Conservation (phyloP, 2,888 invertebrate species). For the Limenitis camilla region DNA sequence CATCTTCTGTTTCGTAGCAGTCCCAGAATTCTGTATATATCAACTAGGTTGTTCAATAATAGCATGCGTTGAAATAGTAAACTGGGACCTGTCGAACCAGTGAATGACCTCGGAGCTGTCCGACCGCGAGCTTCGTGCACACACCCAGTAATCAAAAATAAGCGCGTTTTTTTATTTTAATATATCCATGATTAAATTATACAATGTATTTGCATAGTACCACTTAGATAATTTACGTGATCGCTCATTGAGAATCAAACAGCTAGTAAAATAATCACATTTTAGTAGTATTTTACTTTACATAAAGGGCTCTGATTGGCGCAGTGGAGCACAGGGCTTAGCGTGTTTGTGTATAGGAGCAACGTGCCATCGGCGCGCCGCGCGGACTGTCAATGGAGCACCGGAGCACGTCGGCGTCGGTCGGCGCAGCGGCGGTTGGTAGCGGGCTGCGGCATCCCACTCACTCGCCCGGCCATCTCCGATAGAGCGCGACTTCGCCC, state of each 20-base stretch:
- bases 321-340: conserved; percentile 34
- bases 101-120: conserved; percentile 65
- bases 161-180: conserved; percentile 34
- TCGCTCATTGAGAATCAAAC: conserved; percentile 8
- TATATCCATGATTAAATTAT: conserved; percentile 7
- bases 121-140: conserved; percentile 41
- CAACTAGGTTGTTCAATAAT: conserved; percentile 33
- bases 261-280: conserved; percentile 39
- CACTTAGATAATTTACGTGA: conserved; percentile 18
- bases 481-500: conserved; percentile 57
- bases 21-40: conserved; percentile 22
- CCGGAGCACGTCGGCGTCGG: not conserved
- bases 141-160: conserved; percentile 36
- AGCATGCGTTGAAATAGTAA: conserved; percentile 40
- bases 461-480: conserved; percentile 49
- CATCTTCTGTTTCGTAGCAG: conserved; percentile 18
- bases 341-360: conserved; percentile 30
- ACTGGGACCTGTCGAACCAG: conserved; percentile 57
- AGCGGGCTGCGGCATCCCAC: conserved; percentile 39
- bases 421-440: conserved; percentile 21
- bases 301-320: conserved; percentile 38
- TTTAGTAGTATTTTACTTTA: conserved; percentile 41
- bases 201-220: conserved; percentile 17
- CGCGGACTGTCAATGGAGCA: conserved; percentile 33
- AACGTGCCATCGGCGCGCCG: conserved; percentile 38